Evolutionary conservation across 2,797 vertebrate species (phyloP), one percentile per base, ranked within the genome.

Genomic region (Tapera naevia): DNA sequence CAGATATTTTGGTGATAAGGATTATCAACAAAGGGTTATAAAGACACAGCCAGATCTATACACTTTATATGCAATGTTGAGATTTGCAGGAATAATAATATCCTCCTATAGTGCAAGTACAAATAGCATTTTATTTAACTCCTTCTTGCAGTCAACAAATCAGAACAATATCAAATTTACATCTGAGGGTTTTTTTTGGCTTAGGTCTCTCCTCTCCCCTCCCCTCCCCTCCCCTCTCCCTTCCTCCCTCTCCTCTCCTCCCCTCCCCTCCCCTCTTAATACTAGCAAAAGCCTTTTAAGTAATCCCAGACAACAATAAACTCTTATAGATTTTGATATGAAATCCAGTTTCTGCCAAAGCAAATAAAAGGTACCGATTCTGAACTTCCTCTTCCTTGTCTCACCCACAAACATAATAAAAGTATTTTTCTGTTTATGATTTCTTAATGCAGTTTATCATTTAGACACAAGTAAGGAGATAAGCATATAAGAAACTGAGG

Each of bases 401-500:
- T 81, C 62, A 85, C 51, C 33, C 86, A 57, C 6, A 84, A 56
- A 91, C 10, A 4, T 24, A 92, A 71, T 69, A 30, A 19, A 93
- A 88, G 50, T 74, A 91, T 80, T 80, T 83, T 93, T 87, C n/a
- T 91, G 64, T 56, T 80, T 87, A 80, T 86, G 50, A 83, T 84
- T 92, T 94, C 71, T 88, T 58, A 62, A 93, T 94, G 75, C 41
- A 81, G n/a, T 91, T 83, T 81, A 85, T 58, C 62, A 80, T 86
- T 91, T 81, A 82, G 70, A 87, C 64, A 64, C 32, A 94, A 65
- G 82, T 83, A 93, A 91, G 94, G 41, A 91, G 92, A 89, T 92
- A 95, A 94, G 91, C 79, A 76, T 80, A 94, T 93, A 94, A 89
- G 88, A 95, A 93, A 94, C 67, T 51, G 73, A 80, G 89, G 92